Percentiles rank a stretch among this genome's conserved stretches.
Evolutionary conservation across 2,113 vertebrate species (phyloP).

Genomic region (Psophia crepitans): DNA sequence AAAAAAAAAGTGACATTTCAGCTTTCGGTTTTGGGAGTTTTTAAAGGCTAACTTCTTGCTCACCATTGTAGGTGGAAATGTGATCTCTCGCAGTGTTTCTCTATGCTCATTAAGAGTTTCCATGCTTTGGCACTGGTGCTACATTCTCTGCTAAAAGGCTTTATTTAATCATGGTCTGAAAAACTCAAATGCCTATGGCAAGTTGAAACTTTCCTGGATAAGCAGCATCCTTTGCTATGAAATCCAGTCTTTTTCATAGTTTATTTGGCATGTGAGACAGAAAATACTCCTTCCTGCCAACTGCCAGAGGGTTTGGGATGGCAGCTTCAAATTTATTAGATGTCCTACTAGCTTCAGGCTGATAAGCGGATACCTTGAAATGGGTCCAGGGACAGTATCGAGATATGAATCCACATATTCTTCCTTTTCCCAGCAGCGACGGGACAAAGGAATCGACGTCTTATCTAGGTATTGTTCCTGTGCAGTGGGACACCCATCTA

Average conservation of each 20-base stretch:
- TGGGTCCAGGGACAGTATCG: not conserved
- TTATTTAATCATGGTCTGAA: constrained; percentile 31
- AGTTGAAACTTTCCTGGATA: constrained; percentile 47
- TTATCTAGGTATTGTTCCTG: not conserved
- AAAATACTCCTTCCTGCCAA: constrained; percentile 35
- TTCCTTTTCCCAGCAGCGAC: not conserved
- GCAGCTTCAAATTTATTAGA: constrained; percentile 53
- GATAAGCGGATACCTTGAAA: constrained; percentile 22
- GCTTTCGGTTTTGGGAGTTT: not conserved
- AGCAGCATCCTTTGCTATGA: constrained; percentile 7
- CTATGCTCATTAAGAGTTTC: not conserved
- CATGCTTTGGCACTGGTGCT: not conserved
- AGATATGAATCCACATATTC: constrained; percentile 32
- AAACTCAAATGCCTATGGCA: constrained; percentile 18
- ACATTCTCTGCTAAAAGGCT: constrained; percentile 3
- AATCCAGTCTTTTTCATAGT: constrained; percentile 17
- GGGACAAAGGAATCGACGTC: constrained; percentile 3
- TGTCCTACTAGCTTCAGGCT: constrained; percentile 24
- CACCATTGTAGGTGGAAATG: not conserved
- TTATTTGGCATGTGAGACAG: constrained; percentile 38
- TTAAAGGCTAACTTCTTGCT: not conserved
- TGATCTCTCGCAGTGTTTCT: not conserved
- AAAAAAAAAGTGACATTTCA: not conserved
- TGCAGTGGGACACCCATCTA: not conserved
- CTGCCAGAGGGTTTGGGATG: constrained; percentile 42